Percentiles rank a stretch among this genome's conserved stretches.
phyloP scores from a whole-genome alignment of 2,797 vertebrate species.

The Okamejei kenojei region DNA sequence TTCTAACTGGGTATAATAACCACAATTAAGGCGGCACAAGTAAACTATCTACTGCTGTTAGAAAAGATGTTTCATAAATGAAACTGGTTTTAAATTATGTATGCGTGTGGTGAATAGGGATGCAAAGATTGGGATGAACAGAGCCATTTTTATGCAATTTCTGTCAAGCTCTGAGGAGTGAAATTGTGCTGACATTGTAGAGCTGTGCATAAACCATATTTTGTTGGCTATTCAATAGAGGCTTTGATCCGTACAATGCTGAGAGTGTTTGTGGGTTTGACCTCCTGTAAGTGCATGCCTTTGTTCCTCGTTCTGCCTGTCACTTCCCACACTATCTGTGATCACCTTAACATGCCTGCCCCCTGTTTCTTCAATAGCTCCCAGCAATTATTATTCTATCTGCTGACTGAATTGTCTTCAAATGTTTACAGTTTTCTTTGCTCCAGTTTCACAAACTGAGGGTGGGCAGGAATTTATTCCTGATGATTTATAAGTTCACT shows the following conservation, averaged over 20 bases:
- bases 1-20: background rate
- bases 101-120: background rate
- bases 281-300: background rate
- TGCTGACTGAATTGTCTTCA: too few relatives aligned
- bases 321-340: conserved; percentile 2
- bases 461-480: background rate
- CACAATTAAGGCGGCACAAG: background rate
- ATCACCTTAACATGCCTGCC: background rate
- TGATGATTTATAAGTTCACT: background rate
- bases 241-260: conserved; percentile 10
- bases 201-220: background rate
- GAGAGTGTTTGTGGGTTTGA: background rate
- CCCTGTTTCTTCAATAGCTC: background rate
- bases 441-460: background rate
- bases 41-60: background rate
- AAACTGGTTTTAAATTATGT: background rate
- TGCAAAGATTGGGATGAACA: background rate
- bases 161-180: background rate
- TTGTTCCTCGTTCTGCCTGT: background rate
- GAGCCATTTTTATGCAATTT: background rate
- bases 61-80: background rate
- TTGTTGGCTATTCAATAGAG: background rate
- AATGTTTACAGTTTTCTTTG: background rate
- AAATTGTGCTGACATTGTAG: background rate
- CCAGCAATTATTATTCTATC: too few relatives aligned